Base-by-base conservation (phyloP, 2,888 invertebrate genomes). In the Callinectes sapidus region DNA sequence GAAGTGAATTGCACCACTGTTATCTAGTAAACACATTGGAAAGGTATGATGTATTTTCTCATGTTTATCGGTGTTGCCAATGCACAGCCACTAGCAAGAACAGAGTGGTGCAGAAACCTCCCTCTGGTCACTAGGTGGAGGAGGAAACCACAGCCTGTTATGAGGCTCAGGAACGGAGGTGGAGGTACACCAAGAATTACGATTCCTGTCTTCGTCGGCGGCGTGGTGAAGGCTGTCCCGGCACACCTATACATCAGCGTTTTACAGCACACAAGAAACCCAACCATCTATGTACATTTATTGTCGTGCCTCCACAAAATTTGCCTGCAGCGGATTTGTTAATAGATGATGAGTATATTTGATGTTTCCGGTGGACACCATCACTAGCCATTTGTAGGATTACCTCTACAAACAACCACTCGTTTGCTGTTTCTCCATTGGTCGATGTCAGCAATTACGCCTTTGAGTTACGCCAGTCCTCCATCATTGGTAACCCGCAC, bases 351-450 rank as follows among this genome's bases (percentile, higher is more conserved):
- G 35, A 90, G 81, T 86, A 55, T 61, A 86, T 86, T 90, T 55
- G 61, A 90, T 55, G 90, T 32, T 90, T 90, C 90, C 90, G 90
- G 90, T 55, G 81, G 86, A 90, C 90, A 90, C 86, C 55, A 90
- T 90, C 90, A 86, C 54, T 35, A 90, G 18, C 90, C 90, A 85
- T 90, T 61, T 39, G 23, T 61, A 32, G 55, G 55, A 90, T 90
- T 90, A 86, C 90, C 86, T 86, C 86, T 55, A 90, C 90, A 90
- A 90, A 90, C 90, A 90, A 90, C 90, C 90, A 35, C 90, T 90
- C 35, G 90, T 90, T 90, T 86, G 86, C 90, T 85, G 35, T 55
- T 55, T 86, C 86, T 23, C 90, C 61, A 90, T 90, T 90, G 90
- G 90, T 42, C 85, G 61, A 54, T 86, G 90, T 86, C 86, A 35